phyloP scores from a whole-genome alignment of 2,797 vertebrate genomes.

The Crypturellus tataupa region DNA sequence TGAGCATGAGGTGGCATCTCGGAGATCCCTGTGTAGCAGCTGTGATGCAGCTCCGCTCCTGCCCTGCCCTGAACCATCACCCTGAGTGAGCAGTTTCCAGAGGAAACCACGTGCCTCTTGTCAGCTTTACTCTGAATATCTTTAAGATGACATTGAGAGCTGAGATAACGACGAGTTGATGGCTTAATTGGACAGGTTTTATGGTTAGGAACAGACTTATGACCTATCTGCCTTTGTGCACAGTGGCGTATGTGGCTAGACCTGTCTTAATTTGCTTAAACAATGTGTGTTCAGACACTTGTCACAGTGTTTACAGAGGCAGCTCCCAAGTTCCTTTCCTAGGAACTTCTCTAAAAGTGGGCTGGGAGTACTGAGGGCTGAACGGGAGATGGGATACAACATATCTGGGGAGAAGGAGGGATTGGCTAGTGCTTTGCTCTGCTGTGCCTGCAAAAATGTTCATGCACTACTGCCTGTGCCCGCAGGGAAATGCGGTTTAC shows the following conservation, averaged over 20 bases:
- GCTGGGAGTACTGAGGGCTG: background rate
- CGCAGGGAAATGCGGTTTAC: background rate
- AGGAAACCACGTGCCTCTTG: background rate
- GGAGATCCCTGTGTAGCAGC: background rate
- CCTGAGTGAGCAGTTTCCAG: background rate
- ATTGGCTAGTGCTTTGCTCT: background rate
- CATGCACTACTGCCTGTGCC: background rate
- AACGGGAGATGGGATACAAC: background rate
- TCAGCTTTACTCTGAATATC: background rate
- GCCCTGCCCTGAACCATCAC: background rate
- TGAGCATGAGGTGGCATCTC: fast-evolving
- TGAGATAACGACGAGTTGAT: background rate
- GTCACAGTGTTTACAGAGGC: background rate
- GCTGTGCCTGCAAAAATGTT: background rate
- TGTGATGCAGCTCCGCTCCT: background rate
- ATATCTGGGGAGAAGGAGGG: too few species aligned
- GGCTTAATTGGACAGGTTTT: background rate
- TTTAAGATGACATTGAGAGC: background rate
- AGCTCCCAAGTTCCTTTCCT: background rate
- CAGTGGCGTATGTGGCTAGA: background rate
- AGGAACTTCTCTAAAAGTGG: background rate
- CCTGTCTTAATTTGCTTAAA: background rate
- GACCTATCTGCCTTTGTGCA: background rate
- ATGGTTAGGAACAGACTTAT: background rate
- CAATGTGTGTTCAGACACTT: background rate